These are phyloP conservation scores for Helicoverpa assulta DNA, from an alignment of 2,888 invertebrate species.

Conservation along the genomic window DNA sequence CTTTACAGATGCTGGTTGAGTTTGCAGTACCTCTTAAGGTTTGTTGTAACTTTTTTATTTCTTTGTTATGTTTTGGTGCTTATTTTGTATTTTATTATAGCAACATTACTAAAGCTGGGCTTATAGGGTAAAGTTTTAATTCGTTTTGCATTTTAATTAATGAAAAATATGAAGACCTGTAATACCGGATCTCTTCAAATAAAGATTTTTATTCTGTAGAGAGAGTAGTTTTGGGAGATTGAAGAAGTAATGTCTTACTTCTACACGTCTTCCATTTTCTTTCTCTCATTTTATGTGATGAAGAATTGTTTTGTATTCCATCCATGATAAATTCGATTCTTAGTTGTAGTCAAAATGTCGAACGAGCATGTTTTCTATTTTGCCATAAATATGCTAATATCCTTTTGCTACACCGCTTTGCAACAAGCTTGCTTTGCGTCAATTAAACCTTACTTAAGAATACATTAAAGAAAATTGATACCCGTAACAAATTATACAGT, in stretches of 20 bases:
- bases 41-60: constrained; percentile 15
- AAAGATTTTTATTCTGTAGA: too few species aligned
- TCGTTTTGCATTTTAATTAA: too few species aligned
- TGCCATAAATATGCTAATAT: constrained; percentile 27
- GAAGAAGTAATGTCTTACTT: too few species aligned
- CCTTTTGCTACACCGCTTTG: constrained; percentile 23
- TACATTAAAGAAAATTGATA: constrained; percentile 44
- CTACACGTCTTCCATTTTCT: too few species aligned
- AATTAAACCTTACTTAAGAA: constrained; percentile 57
- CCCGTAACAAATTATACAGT: constrained; percentile 43
- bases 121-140: not conserved
- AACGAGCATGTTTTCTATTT: constrained; percentile 23
- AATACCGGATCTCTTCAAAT: too few species aligned
- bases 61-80: not conserved
- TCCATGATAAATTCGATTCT: too few species aligned
- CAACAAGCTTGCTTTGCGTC: constrained; percentile 30
- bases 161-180: too few species aligned
- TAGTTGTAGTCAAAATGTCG: too few species aligned
- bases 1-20: not conserved
- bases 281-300: too few species aligned
- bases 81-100: not conserved
- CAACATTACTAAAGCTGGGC: not conserved
- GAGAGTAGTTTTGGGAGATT: too few species aligned
- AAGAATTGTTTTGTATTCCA: too few species aligned
- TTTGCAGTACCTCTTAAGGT: constrained; percentile 19